These are phyloP conservation scores for Caenorhabditis sp. DNA, from an alignment of 2,888 invertebrate species.

Conservation along the genomic window DNA sequence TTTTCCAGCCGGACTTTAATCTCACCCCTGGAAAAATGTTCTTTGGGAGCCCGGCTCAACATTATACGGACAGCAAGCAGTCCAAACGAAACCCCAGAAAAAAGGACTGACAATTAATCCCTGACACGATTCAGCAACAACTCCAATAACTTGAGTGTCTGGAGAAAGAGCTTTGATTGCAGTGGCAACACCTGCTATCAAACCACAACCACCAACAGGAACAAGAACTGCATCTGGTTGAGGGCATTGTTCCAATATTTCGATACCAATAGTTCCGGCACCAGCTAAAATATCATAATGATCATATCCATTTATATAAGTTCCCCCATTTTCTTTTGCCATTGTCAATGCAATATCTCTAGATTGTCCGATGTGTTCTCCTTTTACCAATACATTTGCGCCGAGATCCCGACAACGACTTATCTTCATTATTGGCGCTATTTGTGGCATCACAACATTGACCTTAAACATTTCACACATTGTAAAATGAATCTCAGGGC, in stretches of 20 bases:
- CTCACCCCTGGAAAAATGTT: too few species aligned
- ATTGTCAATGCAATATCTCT: constrained; percentile 82
- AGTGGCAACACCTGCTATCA: constrained; percentile 87
- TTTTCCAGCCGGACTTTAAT: too few species aligned
- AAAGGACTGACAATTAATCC: constrained; percentile 79
- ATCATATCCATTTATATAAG: constrained; percentile 77
- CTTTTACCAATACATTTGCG: constrained; percentile 84
- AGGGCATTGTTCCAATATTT: constrained; percentile 83
- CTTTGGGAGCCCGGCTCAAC: too few species aligned
- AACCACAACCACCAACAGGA: constrained; percentile 89
- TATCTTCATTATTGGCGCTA: constrained; percentile 94
- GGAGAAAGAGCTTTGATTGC: constrained; percentile 87
- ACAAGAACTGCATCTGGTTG: constrained; percentile 84
- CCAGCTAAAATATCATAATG: constrained; percentile 93
- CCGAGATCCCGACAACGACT: constrained; percentile 84
- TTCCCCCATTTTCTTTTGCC: constrained; percentile 77
- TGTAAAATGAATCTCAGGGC: too few species aligned
- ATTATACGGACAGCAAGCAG: too few species aligned
- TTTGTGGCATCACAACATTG: constrained; percentile 83
- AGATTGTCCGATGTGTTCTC: constrained; percentile 75
- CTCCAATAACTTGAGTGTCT: constrained; percentile 84
- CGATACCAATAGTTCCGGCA: constrained; percentile 89
- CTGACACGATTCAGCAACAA: constrained; percentile 87
- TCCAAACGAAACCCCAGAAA: too few species aligned
- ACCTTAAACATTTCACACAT: constrained; percentile 20